phyloP scores from a whole-genome alignment of 2,113 vertebrate genomes.

The Romanogobio albipinnatus region DNA sequence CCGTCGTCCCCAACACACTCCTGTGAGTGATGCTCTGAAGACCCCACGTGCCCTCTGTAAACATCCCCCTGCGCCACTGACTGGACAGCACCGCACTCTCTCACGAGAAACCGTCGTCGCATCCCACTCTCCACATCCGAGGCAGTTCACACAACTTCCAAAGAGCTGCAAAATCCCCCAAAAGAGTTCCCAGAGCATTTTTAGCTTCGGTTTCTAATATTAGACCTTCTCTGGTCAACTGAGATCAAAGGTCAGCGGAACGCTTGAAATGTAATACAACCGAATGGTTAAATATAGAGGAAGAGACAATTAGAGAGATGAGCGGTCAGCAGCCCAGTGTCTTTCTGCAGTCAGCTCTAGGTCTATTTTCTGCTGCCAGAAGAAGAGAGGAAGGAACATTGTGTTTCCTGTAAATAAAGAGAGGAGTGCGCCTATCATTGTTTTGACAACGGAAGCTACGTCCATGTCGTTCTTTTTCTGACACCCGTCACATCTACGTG shows the following conservation, averaged over 20 bases:
- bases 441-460: slow-evolving; percentile 74
- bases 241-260: slow-evolving; percentile 57
- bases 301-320: slow-evolving; percentile 53
- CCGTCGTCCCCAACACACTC: slow-evolving; percentile 26
- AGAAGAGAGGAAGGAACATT: slow-evolving; percentile 75
- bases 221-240: slow-evolving; percentile 57
- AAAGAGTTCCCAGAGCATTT: slow-evolving; percentile 80
- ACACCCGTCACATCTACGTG: slow-evolving; percentile 59
- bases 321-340: slow-evolving; percentile 63
- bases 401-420: slow-evolving; percentile 78
- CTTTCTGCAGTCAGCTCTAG: slow-evolving; percentile 54
- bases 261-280: slow-evolving; percentile 58
- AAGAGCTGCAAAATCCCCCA: slow-evolving; percentile 72
- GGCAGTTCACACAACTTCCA: slow-evolving; percentile 65
- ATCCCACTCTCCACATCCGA: slow-evolving; percentile 59
- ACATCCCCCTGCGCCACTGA: slow-evolving; percentile 1
- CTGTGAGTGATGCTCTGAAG: slow-evolving; percentile 32
- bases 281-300: slow-evolving; percentile 74
- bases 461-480: slow-evolving; percentile 59
- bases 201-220: slow-evolving; percentile 70
- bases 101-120: slow-evolving; percentile 80
- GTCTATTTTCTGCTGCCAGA: slow-evolving; percentile 72
- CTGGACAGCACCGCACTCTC: slow-evolving; percentile 73
- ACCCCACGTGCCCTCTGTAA: slow-evolving; percentile 38
- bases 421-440: slow-evolving; percentile 76